Evolutionary conservation across 2,797 vertebrate genomes (phyloP).

Genomic region (Ctenochaetus hawaiiensis): DNA sequence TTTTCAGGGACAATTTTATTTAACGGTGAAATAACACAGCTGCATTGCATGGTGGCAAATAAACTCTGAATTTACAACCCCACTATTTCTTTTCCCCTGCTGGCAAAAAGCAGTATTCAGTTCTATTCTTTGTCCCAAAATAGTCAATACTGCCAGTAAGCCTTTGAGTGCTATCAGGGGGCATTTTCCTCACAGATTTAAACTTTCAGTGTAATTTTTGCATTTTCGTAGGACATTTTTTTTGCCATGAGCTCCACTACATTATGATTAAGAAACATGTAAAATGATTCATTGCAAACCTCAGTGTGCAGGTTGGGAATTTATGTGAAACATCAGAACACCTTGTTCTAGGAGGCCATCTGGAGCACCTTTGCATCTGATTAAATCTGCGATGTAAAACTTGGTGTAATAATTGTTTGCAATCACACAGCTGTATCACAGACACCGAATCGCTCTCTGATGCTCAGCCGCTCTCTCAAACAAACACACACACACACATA

Average conservation of each 20-base stretch:
- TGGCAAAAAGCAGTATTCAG: constrained; percentile 21
- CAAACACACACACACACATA: not conserved
- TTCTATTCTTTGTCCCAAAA: constrained; percentile 17
- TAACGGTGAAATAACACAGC: constrained; percentile 52
- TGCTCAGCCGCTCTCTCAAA: not conserved
- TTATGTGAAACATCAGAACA: constrained; percentile 22
- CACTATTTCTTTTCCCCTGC: constrained; percentile 19
- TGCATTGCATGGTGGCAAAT: constrained; percentile 57
- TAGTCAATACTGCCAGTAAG: constrained; percentile 1
- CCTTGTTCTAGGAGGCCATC: constrained; percentile 34
- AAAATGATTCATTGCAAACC: constrained; percentile 38
- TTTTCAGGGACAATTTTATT: constrained; percentile 50
- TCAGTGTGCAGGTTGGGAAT: constrained; percentile 11
- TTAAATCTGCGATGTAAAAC: constrained; percentile 32
- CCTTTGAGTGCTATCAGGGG: too few relatives aligned
- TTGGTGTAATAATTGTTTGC: constrained; percentile 28
- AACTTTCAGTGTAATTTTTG: constrained; percentile 17
- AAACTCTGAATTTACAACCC: constrained; percentile 45
- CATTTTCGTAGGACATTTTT: constrained; percentile 11
- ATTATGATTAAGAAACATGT: constrained; percentile 6
- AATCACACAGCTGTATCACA: constrained; percentile 15
- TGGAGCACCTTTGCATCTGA: constrained; percentile 27
- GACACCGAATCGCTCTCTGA: not conserved
- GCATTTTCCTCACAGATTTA: not conserved
- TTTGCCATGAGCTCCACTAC: not conserved